A percentile compares a stretch with the other conserved stretches of the same genome.
Evolutionary conservation across 1,140 invertebrate species (phyloP).

Genomic region (Atopsyche davidsoni): DNA sequence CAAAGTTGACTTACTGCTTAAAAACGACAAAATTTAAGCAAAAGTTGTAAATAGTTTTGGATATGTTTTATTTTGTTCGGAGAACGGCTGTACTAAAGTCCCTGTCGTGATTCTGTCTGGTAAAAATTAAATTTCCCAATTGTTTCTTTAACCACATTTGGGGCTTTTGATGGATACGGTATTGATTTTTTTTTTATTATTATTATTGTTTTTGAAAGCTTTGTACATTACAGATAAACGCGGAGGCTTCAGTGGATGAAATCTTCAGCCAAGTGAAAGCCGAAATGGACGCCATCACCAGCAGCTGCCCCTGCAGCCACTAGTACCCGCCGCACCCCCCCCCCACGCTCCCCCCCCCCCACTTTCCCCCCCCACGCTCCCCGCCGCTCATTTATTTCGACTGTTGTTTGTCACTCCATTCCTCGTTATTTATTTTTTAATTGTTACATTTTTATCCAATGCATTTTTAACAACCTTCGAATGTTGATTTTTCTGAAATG

Average conservation of each 20-base stretch:
- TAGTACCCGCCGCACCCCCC: not conserved
- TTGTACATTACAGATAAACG: slow-evolving; percentile 62
- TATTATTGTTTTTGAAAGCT: slow-evolving; percentile 6
- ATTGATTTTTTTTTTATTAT: slow-evolving; percentile 1
- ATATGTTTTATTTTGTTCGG: too few species aligned
- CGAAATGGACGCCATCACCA: slow-evolving; percentile 36
- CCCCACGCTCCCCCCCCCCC: not conserved
- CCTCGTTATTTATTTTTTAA: slow-evolving; percentile 5
- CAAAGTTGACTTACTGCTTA: too few species aligned
- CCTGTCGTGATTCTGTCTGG: too few species aligned
- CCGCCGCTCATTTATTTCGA: not conserved
- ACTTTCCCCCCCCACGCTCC: not conserved
- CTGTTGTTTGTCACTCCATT: slow-evolving; percentile 12
- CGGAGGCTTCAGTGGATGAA: slow-evolving; percentile 64
- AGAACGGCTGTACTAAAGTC: too few species aligned
- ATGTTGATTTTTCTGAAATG: too few species aligned
- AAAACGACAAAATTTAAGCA: too few species aligned
- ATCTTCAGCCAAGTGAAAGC: slow-evolving; percentile 67
- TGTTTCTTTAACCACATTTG: too few species aligned
- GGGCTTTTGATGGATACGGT: too few species aligned
- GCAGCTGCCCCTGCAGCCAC: slow-evolving; percentile 6
- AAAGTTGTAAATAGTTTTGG: too few species aligned
- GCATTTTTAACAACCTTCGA: too few species aligned
- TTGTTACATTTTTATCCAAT: too few species aligned
- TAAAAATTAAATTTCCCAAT: too few species aligned